Conservation (phyloP, 2,797 vertebrate genomes). For the Notolepis coatsorum region DNA sequence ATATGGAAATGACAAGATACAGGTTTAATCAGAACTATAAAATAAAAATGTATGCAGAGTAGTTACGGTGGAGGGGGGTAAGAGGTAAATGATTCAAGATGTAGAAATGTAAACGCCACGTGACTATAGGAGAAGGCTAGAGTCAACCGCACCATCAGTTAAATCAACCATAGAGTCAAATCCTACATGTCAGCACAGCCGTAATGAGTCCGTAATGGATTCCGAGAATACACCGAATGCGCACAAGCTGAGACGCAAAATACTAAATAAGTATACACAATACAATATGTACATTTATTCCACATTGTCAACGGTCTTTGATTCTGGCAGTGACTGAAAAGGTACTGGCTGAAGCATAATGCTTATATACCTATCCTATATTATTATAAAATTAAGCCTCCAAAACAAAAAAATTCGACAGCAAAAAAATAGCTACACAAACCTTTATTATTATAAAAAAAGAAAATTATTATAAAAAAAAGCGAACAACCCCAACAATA, state of each 20-base stretch:
- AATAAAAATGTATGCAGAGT: not conserved
- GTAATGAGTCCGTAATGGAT: slow-evolving; percentile 15
- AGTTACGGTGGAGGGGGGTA: not conserved
- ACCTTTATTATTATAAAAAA: no score
- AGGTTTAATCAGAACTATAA: no score
- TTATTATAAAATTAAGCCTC: no score
- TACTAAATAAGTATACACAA: not conserved
- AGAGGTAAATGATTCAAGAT: not conserved
- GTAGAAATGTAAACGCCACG: not conserved
- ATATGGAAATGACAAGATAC: slow-evolving; percentile 32
- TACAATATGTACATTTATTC: no score
- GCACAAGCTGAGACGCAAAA: not conserved
- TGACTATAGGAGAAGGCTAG: not conserved
- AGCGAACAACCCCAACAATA: no score
- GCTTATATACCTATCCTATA: no score
- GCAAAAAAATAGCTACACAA: no score
- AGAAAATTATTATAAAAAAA: no score
- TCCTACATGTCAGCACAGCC: not conserved
- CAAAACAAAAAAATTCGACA: no score
- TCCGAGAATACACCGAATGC: not conserved
- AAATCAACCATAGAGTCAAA: not conserved
- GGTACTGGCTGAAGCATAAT: no score
- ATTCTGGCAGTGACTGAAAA: no score
- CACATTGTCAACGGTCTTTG: no score
- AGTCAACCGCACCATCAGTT: slow-evolving; percentile 13